Base-by-base conservation (phyloP, 1,140 invertebrate species). In the Dinoponera quadriceps region DNA sequence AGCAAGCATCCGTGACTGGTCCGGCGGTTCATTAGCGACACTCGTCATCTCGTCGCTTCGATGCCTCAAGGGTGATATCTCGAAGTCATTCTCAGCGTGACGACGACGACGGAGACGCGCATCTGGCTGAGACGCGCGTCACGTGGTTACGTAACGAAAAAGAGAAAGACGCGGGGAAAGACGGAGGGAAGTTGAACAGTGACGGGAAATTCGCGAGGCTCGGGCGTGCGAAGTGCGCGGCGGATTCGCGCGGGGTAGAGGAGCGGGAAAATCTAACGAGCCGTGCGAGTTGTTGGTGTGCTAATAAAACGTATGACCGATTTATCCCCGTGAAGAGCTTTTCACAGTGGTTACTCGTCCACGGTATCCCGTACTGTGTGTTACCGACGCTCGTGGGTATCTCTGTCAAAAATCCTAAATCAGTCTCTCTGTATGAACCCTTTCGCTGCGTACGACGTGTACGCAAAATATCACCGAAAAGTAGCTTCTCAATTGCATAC, bases 91-190 rank as follows among this genome's bases (percentile, higher is more conserved):
- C 68, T 54, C n/a, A 20, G 38, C 38, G 49, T n/a, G 60, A 20
- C 18, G 75, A 29, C 55, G 60, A 73, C 51, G 44, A 68, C 44
- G 65, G 69, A 63, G 29, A 51, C 38, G 72, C 72, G 49, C 72
- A 63, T 63, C 57, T 63, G 72, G 38, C 55, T 11, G 18, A 74
- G 57, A 66, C 54, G 51, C 75, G 33, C 65, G 69, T 57, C 75
- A 20, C 63, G 65, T 14, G 7, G 51, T 80, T 80, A 80, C 54
- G 60, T 59, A 83, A 82, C 80, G 44, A 38, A 4, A 69, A 73
- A 63, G 57, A 73, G 71, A 54, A 86, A 80, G 44, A 80, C 63
- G 49, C 72, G 51, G 22, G n/a, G n/a, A n/a, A n/a, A 62, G 48
- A 57, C 57, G 74, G 11, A 25, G 49, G 74, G 11, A 25, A 29